Evolutionary conservation across 2,113 vertebrate genomes (phyloP).

Genomic region (Merops nubicus): DNA sequence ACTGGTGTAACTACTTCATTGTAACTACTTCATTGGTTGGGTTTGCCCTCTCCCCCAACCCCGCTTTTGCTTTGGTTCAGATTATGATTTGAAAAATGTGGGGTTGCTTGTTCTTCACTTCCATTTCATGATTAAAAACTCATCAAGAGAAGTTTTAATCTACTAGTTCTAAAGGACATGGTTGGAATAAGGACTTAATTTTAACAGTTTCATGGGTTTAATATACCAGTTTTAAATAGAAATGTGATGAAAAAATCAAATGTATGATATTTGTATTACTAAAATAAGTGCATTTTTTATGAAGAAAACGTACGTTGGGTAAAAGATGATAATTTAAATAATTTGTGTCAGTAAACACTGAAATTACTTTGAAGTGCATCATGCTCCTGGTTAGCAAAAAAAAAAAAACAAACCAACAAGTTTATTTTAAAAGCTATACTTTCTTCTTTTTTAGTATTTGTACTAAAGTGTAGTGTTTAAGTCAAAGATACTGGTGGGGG

Average conservation of each 20-base stretch:
- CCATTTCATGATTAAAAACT: background rate
- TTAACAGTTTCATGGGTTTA: background rate
- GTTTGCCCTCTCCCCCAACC: fast-evolving
- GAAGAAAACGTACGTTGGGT: background rate
- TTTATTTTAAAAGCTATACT: background rate
- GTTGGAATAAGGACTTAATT: background rate
- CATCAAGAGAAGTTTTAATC: background rate
- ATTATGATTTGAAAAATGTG: background rate
- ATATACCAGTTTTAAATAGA: background rate
- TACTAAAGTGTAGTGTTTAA: background rate
- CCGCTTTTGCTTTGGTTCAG: background rate
- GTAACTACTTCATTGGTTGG: background rate
- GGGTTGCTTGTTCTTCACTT: background rate
- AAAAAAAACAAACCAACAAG: background rate
- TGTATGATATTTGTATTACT: background rate
- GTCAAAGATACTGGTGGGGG: background rate
- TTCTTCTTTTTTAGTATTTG: background rate
- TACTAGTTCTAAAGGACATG: background rate
- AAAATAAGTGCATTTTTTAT: background rate
- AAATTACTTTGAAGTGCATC: background rate
- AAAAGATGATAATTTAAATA: background rate
- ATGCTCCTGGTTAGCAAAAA: background rate
- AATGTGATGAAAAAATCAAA: fast-evolving
- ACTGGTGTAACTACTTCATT: background rate
- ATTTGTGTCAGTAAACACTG: background rate